Evolutionary conservation across 2,113 vertebrate species (phyloP).

Genomic region (Mustela lutreola): DNA sequence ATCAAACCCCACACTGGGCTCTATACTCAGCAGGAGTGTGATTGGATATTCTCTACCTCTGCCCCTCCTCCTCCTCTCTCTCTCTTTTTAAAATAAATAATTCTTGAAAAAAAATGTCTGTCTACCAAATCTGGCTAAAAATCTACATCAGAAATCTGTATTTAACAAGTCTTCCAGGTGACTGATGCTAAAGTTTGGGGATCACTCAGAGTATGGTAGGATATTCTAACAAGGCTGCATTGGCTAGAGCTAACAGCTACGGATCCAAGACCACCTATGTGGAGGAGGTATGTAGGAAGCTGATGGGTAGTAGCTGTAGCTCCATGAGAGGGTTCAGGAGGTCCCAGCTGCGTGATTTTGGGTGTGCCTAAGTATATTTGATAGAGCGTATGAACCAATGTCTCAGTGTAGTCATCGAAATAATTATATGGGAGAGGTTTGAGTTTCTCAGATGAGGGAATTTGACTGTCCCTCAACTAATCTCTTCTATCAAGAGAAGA

Average conservation of each 20-base stretch:
- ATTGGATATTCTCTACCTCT: neutral
- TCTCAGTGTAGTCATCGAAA: neutral
- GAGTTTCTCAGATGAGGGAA: neutral
- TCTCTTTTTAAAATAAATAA: neutral
- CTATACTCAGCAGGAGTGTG: neutral
- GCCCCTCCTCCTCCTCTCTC: neutral
- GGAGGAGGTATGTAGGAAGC: neutral
- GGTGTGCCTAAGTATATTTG: neutral
- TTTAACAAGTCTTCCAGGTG: neutral
- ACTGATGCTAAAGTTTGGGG: neutral
- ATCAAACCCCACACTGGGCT: neutral
- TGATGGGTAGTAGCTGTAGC: neutral
- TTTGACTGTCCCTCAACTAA: neutral
- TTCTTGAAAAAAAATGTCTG: neutral
- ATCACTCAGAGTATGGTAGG: neutral
- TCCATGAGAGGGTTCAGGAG: neutral
- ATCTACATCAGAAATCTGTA: neutral
- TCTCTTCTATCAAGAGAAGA: neutral
- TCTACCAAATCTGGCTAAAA: neutral
- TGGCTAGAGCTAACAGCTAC: neutral
- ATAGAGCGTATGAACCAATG: neutral
- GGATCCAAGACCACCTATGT: neutral
- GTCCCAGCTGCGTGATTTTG: neutral
- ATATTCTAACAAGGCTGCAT: neutral
- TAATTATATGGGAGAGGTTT: neutral